Evolutionary conservation across 2,113 vertebrate genomes (phyloP).

Genomic region (Bombycilla garrulus): DNA sequence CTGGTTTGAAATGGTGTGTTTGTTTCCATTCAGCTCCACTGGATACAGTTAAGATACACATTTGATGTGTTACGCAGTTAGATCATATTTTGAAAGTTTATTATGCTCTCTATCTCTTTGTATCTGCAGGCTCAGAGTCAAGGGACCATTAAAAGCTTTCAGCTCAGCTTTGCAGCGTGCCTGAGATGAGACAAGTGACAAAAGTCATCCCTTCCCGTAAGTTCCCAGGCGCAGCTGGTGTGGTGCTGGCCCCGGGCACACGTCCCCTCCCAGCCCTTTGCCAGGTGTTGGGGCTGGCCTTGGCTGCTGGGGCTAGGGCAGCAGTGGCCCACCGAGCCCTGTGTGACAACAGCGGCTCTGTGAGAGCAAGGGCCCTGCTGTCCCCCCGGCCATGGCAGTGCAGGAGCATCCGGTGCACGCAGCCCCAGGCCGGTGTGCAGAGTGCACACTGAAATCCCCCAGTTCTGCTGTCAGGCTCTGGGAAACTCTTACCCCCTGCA

Average conservation of each 20-base stretch:
- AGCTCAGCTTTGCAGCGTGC: background rate
- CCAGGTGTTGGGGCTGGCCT: fast-evolving
- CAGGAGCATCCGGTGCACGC: background rate
- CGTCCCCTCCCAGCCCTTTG: background rate
- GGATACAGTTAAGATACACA: conserved; percentile 23
- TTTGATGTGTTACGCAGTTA: conserved; percentile 17
- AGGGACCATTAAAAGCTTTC: conserved; percentile 44
- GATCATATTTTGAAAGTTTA: conserved; percentile 60
- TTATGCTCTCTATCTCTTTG: conserved; percentile 29
- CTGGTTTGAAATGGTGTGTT: conserved; percentile 31
- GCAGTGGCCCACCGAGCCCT: background rate
- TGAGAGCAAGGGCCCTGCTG: background rate
- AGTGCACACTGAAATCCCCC: background rate
- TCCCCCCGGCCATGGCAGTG: background rate
- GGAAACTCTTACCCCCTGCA: background rate
- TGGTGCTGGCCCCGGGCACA: background rate
- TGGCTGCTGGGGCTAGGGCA: background rate
- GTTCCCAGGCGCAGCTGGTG: background rate
- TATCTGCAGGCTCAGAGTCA: conserved; percentile 55
- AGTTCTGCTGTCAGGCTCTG: background rate
- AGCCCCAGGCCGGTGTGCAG: fast-evolving
- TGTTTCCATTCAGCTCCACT: conserved; percentile 33
- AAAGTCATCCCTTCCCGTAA: background rate
- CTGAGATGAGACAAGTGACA: conserved; percentile 28
- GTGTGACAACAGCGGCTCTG: background rate